These are phyloP conservation scores for Brachionus angularis DNA, from an alignment of 1,140 invertebrate species.

Conservation along the genomic window DNA sequence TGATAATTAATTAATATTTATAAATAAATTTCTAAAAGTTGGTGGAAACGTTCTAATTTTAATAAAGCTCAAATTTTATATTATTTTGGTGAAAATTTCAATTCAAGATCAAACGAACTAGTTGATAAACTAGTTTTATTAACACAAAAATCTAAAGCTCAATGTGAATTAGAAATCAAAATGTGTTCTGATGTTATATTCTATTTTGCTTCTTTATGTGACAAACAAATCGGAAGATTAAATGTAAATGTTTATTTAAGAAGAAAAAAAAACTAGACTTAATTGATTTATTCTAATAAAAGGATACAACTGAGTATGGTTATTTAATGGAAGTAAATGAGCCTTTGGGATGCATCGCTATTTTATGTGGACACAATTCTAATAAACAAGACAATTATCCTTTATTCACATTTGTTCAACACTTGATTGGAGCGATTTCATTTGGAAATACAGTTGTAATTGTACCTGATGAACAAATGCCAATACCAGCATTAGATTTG, in stretches of 20 bases:
- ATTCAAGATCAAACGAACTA: slow-evolving; percentile 53
- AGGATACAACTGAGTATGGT: slow-evolving; percentile 60
- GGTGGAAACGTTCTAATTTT: slow-evolving; percentile 59
- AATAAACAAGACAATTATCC: slow-evolving; percentile 50
- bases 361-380: slow-evolving; percentile 56
- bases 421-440: slow-evolving; percentile 58
- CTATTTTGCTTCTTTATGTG: slow-evolving; percentile 60
- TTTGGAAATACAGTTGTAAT: slow-evolving; percentile 59
- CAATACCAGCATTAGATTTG: slow-evolving; percentile 57
- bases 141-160: slow-evolving; percentile 49
- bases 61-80: slow-evolving; percentile 61
- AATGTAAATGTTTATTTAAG: too few species aligned
- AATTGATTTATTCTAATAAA: too few species aligned
- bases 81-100: slow-evolving; percentile 61
- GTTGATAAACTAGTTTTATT: slow-evolving; percentile 49
- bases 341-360: slow-evolving; percentile 60
- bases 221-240: slow-evolving; percentile 59
- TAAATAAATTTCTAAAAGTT: slow-evolving; percentile 50
- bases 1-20: neutral
- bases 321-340: slow-evolving; percentile 58
- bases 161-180: slow-evolving; percentile 55
- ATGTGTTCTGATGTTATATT: slow-evolving; percentile 57
- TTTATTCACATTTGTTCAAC: slow-evolving; percentile 59
- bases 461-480: slow-evolving; percentile 57
- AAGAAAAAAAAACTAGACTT: too few species aligned